These are phyloP conservation scores for Tanypteryx hageni DNA, from an alignment of 2,888 invertebrate genomes.

Conservation along the genomic window DNA sequence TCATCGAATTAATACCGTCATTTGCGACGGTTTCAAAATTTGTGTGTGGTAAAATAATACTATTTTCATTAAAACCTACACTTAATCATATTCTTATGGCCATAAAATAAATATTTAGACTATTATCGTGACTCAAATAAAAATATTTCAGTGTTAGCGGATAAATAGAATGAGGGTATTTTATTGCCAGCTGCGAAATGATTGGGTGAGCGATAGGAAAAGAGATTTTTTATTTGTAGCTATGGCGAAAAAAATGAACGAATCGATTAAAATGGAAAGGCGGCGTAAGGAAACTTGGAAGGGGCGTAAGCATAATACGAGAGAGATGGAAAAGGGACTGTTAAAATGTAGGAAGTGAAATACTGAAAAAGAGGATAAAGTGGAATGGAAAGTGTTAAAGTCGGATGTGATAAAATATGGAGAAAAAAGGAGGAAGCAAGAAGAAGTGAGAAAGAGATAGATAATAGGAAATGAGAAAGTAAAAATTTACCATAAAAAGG, in stretches of 20 bases:
- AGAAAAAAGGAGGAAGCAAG: too few relatives aligned
- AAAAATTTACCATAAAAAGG: too few relatives aligned
- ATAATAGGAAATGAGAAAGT: too few relatives aligned
- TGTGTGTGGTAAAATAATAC: too few relatives aligned
- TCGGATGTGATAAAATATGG: too few relatives aligned
- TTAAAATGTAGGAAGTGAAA: background rate
- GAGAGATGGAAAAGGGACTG: background rate
- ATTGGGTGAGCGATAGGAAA: background rate
- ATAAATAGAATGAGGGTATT: background rate
- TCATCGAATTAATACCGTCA: too few relatives aligned
- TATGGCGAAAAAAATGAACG: background rate
- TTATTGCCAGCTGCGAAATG: background rate
- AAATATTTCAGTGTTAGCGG: background rate
- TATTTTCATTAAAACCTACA: too few relatives aligned
- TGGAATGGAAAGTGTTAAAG: too few relatives aligned
- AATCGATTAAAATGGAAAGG: background rate
- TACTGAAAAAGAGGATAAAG: too few relatives aligned
- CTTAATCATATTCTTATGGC: background rate
- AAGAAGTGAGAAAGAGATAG: too few relatives aligned
- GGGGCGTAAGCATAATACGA: background rate
- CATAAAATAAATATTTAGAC: background rate
- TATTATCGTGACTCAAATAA: conserved; percentile 8
- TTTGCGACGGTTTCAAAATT: too few relatives aligned
- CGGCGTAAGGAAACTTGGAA: background rate
- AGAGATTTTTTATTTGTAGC: background rate